Evolutionary conservation across 92 coral and sea anemone genomes (phyloP).

Genomic region (Zoanthus gigantus): DNA sequence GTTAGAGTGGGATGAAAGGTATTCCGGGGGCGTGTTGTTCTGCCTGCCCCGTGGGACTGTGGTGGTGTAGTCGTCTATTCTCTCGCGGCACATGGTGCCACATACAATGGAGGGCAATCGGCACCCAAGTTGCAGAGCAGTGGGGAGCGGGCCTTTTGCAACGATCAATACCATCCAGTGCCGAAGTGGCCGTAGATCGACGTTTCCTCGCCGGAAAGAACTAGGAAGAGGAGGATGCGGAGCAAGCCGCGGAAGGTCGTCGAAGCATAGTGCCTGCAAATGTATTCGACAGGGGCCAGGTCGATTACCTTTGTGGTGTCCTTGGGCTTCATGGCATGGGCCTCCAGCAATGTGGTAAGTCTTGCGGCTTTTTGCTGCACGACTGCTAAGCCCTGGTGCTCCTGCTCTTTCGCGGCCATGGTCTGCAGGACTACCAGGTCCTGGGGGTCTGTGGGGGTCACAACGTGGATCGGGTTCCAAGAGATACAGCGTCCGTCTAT

Average conservation of each 20-base stretch:
- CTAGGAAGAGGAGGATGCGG: slow-evolving; percentile 29
- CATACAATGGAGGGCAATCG: slow-evolving; percentile 18
- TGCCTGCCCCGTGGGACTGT: slow-evolving; percentile 49
- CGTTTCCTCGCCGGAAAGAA: background rate
- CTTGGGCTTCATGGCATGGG: slow-evolving; percentile 24
- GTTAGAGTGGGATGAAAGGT: slow-evolving; percentile 37
- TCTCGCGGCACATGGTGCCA: no score
- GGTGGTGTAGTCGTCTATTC: slow-evolving; percentile 20
- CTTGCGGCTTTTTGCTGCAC: background rate
- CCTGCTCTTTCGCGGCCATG: slow-evolving; percentile 1
- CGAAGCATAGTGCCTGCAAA: slow-evolving; percentile 34
- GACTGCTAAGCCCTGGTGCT: background rate
- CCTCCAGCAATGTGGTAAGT: background rate
- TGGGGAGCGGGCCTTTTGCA: slow-evolving; percentile 14
- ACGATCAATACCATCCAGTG: background rate
- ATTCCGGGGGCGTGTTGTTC: slow-evolving; percentile 41
- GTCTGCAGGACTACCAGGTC: background rate
- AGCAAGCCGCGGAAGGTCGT: slow-evolving; percentile 36
- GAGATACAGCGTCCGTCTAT: background rate
- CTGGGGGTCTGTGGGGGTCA: slow-evolving; percentile 11
- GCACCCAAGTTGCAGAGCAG: slow-evolving; percentile 28
- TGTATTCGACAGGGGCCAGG: slow-evolving; percentile 35
- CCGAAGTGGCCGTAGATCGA: slow-evolving; percentile 8
- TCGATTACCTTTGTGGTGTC: slow-evolving; percentile 2
- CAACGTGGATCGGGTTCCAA: slow-evolving; percentile 12